These are phyloP conservation scores for Illadopsis cleaveri DNA, from an alignment of 2,113 vertebrate genomes.

Conservation along the genomic window DNA sequence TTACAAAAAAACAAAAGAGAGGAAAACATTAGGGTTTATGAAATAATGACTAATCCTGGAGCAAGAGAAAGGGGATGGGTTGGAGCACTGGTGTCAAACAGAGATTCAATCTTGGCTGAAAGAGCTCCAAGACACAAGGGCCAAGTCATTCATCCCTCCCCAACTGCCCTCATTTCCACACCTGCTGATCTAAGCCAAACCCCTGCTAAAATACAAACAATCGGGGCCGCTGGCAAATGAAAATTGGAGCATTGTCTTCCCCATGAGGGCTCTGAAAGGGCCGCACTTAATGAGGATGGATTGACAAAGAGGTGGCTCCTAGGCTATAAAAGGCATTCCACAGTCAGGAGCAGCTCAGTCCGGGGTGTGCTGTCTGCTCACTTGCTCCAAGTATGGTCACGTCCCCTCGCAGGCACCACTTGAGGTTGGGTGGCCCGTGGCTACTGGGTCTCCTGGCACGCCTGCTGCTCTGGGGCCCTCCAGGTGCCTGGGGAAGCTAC, in stretches of 20 bases:
- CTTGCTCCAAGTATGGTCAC: not conserved
- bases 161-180: slow-evolving; percentile 71
- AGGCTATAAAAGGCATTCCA: slow-evolving; percentile 64
- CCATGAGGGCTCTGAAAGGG: slow-evolving; percentile 61
- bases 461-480: slow-evolving; percentile 1
- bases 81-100: slow-evolving; percentile 56
- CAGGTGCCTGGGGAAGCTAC: slow-evolving; percentile 29
- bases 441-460: not conserved
- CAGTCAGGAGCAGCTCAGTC: slow-evolving; percentile 18
- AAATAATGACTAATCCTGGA: slow-evolving; percentile 70
- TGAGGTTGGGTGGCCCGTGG: not conserved
- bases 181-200: slow-evolving; percentile 72
- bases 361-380: fast-evolving
- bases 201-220: slow-evolving; percentile 68
- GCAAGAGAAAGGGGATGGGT: slow-evolving; percentile 54
- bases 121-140: slow-evolving; percentile 52
- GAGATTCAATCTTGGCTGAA: slow-evolving; percentile 63
- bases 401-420: not conserved
- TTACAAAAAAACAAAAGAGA: slow-evolving; percentile 63
- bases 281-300: slow-evolving; percentile 69
- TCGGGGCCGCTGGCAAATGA: slow-evolving; percentile 59
- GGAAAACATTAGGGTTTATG: slow-evolving; percentile 55
- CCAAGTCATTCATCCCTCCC: slow-evolving; percentile 50
- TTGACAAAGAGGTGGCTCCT: slow-evolving; percentile 45
- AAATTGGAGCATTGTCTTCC: slow-evolving; percentile 69